Percentiles rank a stretch among this genome's conserved stretches.
phyloP scores from a whole-genome alignment of 1,140 invertebrate genomes.

The Drosophila pseudoananassae region DNA sequence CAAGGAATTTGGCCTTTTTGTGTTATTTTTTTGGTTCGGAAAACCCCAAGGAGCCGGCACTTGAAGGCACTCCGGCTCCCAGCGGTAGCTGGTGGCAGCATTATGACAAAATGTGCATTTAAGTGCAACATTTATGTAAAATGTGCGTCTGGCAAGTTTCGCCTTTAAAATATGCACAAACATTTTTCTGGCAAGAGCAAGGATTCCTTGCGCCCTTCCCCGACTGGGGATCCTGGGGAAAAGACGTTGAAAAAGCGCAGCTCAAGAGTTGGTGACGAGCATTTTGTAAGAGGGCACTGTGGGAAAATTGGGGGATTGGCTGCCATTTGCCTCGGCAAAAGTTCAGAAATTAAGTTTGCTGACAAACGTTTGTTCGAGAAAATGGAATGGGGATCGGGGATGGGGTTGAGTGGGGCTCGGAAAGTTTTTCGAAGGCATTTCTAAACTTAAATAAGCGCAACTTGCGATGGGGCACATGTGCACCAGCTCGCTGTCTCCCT shows the following conservation, averaged over 20 bases:
- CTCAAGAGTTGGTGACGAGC: constrained; percentile 63
- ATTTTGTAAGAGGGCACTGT: constrained; percentile 60
- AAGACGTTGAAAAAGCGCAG: constrained; percentile 53
- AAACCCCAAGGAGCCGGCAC: constrained; percentile 15
- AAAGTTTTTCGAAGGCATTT: constrained; percentile 75
- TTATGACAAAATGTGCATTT: constrained; percentile 82
- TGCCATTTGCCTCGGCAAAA: constrained; percentile 73
- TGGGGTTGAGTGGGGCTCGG: not conserved
- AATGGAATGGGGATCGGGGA: constrained; percentile 2
- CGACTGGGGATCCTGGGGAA: not conserved
- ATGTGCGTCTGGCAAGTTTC: constrained; percentile 79
- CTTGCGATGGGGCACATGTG: constrained; percentile 69
- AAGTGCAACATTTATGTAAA: constrained; percentile 82
- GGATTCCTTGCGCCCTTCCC: not conserved
- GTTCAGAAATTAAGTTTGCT: constrained; percentile 82
- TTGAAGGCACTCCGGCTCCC: constrained; percentile 32
- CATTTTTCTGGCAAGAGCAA: constrained; percentile 12
- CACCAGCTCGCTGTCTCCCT: constrained; percentile 19
- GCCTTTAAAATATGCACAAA: constrained; percentile 75
- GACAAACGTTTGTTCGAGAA: constrained; percentile 73
- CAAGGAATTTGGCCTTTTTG: constrained; percentile 17
- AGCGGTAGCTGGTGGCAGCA: constrained; percentile 41
- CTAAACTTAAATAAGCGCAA: constrained; percentile 81
- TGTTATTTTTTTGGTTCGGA: not conserved
- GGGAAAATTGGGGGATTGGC: constrained; percentile 32